phyloP scores from a whole-genome alignment of 2,113 vertebrate species.

The Mustelus asterias region DNA sequence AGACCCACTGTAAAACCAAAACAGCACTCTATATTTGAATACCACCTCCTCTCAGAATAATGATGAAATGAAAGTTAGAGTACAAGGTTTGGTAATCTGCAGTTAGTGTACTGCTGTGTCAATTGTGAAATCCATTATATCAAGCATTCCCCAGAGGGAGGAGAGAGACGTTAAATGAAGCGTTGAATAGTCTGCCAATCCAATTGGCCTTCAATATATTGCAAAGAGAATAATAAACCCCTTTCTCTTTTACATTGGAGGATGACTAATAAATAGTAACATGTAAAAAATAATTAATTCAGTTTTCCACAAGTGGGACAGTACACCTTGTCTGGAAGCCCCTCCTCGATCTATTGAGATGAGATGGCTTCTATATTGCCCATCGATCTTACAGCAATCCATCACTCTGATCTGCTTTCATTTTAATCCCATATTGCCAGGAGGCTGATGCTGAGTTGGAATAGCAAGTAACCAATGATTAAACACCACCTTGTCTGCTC shows the following conservation, averaged over 20 bases:
- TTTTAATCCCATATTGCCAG: background rate
- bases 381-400: background rate
- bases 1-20: background rate
- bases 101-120: conserved; percentile 21
- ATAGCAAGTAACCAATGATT: conserved; percentile 8
- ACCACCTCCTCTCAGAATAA: background rate
- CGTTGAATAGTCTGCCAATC: conserved; percentile 12
- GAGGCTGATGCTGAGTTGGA: background rate
- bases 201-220: conserved; percentile 19
- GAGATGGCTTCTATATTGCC: background rate
- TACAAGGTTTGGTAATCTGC: background rate
- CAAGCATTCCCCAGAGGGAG: conserved; percentile 18
- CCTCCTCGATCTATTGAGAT: background rate
- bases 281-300: background rate
- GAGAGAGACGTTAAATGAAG: background rate
- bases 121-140: conserved; percentile 25
- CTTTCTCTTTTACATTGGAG: background rate
- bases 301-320: too few relatives aligned
- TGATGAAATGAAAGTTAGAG: background rate
- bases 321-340: background rate
- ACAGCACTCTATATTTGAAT: background rate
- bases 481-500: background rate
- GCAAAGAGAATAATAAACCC: background rate
- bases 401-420: background rate
- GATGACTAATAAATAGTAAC: background rate